These are phyloP conservation scores for Corythoichthys haematopterus DNA, from an alignment of 2,113 vertebrate species.

Conservation along the genomic window DNA sequence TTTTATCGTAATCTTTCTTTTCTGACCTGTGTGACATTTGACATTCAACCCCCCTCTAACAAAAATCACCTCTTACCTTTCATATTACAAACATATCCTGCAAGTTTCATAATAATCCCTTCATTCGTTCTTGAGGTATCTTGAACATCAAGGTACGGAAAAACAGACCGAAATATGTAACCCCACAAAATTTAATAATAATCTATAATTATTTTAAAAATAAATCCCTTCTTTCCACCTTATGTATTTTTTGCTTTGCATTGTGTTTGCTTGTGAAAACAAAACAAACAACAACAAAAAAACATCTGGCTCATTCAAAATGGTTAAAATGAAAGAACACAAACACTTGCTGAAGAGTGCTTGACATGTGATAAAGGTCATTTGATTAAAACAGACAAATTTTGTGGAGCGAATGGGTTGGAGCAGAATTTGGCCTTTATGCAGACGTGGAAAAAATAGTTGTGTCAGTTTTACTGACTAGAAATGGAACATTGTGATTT, in stretches of 20 bases:
- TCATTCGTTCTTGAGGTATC: too few relatives aligned
- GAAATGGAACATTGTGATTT: not conserved
- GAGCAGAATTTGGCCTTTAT: conserved; percentile 4
- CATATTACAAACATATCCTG: too few relatives aligned
- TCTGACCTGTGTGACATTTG: too few relatives aligned
- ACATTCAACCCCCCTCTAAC: too few relatives aligned
- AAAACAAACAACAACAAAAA: not conserved
- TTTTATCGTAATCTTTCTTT: too few relatives aligned
- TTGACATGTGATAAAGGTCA: conserved; percentile 52
- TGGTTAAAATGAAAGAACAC: conserved; percentile 33
- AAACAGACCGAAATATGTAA: too few relatives aligned
- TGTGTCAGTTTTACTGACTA: not conserved
- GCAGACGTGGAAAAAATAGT: not conserved
- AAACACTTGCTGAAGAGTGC: conserved; percentile 34
- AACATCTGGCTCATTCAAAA: conserved; percentile 8
- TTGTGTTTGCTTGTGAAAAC: not conserved
- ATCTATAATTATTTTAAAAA: too few relatives aligned
- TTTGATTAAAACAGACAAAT: conserved; percentile 9
- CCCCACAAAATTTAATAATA: too few relatives aligned
- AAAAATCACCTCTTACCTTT: too few relatives aligned
- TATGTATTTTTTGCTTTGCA: not conserved
- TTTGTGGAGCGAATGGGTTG: not conserved
- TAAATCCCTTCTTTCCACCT: too few relatives aligned
- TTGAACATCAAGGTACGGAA: too few relatives aligned
- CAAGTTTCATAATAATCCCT: too few relatives aligned